phyloP scores from a whole-genome alignment of 2,888 invertebrate species.

The Deroplatys truncata region DNA sequence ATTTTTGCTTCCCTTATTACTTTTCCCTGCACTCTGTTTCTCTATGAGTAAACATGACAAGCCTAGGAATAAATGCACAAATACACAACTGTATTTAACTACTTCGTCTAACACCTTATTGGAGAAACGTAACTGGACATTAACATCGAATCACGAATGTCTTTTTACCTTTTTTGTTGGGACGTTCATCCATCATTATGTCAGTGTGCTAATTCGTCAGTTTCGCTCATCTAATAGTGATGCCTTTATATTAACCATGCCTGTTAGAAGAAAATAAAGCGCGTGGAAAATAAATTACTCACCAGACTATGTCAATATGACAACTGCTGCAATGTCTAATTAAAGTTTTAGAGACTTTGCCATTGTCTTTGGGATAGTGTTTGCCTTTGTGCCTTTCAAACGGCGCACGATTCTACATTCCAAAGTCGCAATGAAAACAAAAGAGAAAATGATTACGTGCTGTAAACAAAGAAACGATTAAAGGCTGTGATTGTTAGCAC shows the following conservation, averaged over 20 bases:
- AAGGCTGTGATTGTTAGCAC: background rate
- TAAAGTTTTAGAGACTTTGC: background rate
- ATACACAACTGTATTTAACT: too few species aligned
- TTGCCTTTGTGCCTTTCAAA: background rate
- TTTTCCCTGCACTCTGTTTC: too few species aligned
- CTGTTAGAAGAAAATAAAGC: background rate
- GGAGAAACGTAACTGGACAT: too few species aligned
- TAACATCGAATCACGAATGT: too few species aligned
- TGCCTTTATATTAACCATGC: background rate
- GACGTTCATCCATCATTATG: slow-evolving; percentile 2
- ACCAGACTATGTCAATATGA: background rate
- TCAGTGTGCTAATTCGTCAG: slow-evolving; percentile 5
- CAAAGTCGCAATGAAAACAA: background rate
- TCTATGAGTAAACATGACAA: too few species aligned
- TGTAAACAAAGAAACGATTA: background rate
- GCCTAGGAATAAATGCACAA: too few species aligned
- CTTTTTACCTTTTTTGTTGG: too few species aligned
- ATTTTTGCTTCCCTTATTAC: too few species aligned
- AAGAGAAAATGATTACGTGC: background rate
- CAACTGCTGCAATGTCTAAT: background rate
- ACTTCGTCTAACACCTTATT: too few species aligned
- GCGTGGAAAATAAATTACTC: slow-evolving; percentile 1
- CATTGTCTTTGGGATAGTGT: background rate
- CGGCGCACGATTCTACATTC: background rate
- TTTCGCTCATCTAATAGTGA: background rate